These are phyloP conservation scores for Oxystoma pomonae DNA, from an alignment of 2,888 invertebrate species.

Conservation along the genomic window DNA sequence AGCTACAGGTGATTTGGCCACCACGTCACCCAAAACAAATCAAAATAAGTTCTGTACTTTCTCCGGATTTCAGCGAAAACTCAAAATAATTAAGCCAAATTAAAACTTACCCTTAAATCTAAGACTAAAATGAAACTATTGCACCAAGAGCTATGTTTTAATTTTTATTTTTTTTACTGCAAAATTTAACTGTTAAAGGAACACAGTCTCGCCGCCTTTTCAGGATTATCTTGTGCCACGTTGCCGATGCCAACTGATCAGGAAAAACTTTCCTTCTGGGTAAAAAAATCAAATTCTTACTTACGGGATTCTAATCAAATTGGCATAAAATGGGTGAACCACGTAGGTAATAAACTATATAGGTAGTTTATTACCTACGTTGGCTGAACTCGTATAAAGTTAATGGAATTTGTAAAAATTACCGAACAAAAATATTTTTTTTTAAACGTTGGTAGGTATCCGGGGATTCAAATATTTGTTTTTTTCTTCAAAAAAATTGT, in stretches of 20 bases:
- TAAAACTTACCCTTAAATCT: not conserved
- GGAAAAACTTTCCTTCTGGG: not conserved
- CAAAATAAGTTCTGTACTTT: not conserved
- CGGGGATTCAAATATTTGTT: too few species aligned
- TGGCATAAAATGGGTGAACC: too few species aligned
- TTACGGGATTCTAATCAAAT: too few species aligned
- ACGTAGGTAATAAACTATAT: too few species aligned
- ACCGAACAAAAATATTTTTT: too few species aligned
- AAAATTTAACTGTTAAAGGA: not conserved
- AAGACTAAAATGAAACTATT: not conserved
- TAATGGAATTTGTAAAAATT: too few species aligned
- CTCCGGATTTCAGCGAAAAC: not conserved
- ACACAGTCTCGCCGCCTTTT: not conserved
- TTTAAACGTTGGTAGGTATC: too few species aligned
- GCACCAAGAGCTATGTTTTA: not conserved
- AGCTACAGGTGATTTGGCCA: not conserved
- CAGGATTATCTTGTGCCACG: not conserved
- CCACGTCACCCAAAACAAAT: not conserved
- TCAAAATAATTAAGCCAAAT: not conserved
- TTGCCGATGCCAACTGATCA: not conserved
- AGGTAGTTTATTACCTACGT: too few species aligned
- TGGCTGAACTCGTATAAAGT: too few species aligned
- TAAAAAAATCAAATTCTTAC: too few species aligned
- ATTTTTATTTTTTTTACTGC: not conserved
- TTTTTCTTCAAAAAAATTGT: too few species aligned